A percentile compares a stretch with the other conserved stretches of the same genome.
phyloP scores from a whole-genome alignment of 2,113 vertebrate genomes.

The Dascyllus trimaculatus region DNA sequence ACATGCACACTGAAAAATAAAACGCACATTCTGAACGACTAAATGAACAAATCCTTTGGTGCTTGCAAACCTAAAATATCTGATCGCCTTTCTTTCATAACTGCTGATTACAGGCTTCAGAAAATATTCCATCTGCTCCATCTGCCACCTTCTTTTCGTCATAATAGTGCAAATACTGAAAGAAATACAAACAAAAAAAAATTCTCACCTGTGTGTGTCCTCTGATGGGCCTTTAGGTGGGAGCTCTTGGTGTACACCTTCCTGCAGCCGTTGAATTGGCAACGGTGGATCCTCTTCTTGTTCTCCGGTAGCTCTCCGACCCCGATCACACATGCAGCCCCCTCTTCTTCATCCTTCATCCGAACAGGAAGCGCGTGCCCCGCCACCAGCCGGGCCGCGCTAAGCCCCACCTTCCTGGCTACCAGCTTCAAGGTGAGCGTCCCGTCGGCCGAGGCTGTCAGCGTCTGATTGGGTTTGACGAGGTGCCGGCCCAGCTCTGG shows the following conservation, averaged over 20 bases:
- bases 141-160: no score
- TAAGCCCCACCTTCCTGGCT: conserved; percentile 93
- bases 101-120: no score
- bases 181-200: no score
- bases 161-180: no score
- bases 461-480: conserved; percentile 92
- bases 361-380: conserved; percentile 82
- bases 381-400: conserved; percentile 90
- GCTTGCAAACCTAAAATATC: no score
- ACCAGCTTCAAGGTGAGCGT: conserved; percentile 95
- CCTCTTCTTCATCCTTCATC: conserved; percentile 90
- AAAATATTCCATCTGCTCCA: no score
- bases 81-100: no score
- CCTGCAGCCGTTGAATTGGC: conserved; percentile 98
- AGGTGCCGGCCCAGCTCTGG: conserved; percentile 97
- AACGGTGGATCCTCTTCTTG: conserved; percentile 99
- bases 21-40: no score
- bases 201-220: conserved; percentile 96
- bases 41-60: no score
- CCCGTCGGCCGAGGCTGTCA: conserved; percentile 90
- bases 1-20: no score
- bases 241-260: conserved; percentile 99
- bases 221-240: conserved; percentile 99
- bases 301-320: conserved; percentile 92
- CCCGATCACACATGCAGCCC: conserved; percentile 72